Conservation (phyloP, 2,797 vertebrate genomes). For the Sciaenops ocellatus region DNA sequence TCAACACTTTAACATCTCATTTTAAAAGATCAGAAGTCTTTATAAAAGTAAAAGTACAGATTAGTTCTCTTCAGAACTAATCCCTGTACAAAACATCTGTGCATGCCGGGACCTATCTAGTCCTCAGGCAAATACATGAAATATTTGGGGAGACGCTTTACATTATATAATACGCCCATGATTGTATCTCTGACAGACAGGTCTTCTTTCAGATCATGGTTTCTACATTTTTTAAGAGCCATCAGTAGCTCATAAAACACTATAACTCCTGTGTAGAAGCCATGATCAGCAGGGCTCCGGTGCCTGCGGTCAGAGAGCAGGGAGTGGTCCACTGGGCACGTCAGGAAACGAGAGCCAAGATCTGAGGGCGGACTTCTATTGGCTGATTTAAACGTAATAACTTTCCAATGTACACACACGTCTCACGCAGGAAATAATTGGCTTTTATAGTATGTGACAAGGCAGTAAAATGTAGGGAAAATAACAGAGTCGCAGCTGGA, state of each 20-base stretch:
- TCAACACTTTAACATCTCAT: neutral
- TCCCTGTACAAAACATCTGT: conserved; percentile 44
- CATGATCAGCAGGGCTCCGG: conserved; percentile 32
- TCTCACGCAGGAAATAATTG: conserved; percentile 31
- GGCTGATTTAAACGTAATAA: conserved; percentile 49
- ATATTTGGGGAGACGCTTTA: conserved; percentile 25
- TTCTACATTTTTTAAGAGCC: conserved; percentile 18
- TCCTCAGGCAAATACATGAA: conserved; percentile 26
- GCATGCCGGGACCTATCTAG: neutral
- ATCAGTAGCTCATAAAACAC: conserved; percentile 4
- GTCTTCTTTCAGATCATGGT: conserved; percentile 18
- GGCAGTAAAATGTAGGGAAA: conserved; percentile 36
- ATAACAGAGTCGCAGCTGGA: conserved; percentile 33
- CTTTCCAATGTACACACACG: conserved; percentile 41
- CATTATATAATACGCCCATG: conserved; percentile 13
- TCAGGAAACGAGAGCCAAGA: conserved; percentile 49
- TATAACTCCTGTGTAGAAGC: conserved; percentile 22
- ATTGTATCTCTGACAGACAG: conserved; percentile 9
- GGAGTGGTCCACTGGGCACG: conserved; percentile 46
- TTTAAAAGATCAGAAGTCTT: conserved; percentile 10
- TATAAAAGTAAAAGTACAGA: conserved; percentile 18
- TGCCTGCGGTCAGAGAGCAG: conserved; percentile 52
- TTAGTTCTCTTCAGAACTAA: conserved; percentile 7
- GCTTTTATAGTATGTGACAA: conserved; percentile 39
- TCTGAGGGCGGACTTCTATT: conserved; percentile 47